phyloP scores from a whole-genome alignment of 2,888 invertebrate genomes.

The Onthophagus sagittarius region DNA sequence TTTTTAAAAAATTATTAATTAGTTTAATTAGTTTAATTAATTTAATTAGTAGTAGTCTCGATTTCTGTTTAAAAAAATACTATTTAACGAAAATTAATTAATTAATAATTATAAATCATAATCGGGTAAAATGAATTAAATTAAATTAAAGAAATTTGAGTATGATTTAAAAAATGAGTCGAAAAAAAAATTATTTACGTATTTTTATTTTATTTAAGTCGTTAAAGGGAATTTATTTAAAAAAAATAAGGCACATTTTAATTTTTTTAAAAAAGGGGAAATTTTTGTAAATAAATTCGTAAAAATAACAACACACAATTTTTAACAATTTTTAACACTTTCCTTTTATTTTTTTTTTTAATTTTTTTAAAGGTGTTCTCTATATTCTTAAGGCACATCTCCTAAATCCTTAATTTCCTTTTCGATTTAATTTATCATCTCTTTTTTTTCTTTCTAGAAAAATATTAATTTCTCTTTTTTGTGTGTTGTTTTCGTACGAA shows the following conservation, averaged over 20 bases:
- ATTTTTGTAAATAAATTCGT: not conserved
- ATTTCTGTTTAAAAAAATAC: conserved; percentile 18
- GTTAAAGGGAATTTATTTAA: not conserved
- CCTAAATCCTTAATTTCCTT: not conserved
- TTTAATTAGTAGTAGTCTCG: conserved; percentile 20
- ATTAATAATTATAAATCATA: not conserved
- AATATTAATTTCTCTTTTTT: not conserved
- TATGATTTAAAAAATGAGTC: not conserved
- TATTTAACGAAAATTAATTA: conserved; percentile 5
- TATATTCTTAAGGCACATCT: not conserved
- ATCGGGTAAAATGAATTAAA: not conserved
- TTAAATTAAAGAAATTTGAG: not conserved
- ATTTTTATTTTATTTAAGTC: no score
- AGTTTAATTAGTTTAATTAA: no score
- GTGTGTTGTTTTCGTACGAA: not conserved
- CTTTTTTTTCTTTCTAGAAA: not conserved
- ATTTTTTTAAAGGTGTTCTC: not conserved
- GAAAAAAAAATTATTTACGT: no score
- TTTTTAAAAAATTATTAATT: conserved; percentile 23
- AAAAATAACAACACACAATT: not conserved
- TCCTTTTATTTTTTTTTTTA: no score
- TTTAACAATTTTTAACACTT: no score
- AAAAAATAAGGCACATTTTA: not conserved
- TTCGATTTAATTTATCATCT: not conserved
- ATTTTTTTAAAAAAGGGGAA: not conserved